Conservation (phyloP, 2,888 invertebrate genomes). For the Macrostomum cliftonense region DNA sequence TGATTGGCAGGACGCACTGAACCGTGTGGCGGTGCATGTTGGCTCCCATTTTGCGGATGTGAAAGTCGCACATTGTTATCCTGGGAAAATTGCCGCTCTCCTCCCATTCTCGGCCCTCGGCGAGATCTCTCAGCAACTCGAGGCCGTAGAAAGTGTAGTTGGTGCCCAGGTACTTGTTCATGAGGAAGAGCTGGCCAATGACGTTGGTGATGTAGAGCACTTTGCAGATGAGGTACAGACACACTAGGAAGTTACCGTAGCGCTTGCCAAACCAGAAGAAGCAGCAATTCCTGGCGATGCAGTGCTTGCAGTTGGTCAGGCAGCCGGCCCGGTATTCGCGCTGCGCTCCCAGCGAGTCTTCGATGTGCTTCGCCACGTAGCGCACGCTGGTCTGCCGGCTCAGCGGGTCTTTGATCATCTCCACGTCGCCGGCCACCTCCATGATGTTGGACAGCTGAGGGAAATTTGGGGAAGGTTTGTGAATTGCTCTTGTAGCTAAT, state of each 20-base stretch:
- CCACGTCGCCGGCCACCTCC: conserved; percentile 37
- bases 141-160: conserved; percentile 28
- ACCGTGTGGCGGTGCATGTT: conserved; percentile 39
- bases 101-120: conserved; percentile 24
- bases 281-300: too few relatives aligned
- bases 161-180: conserved; percentile 30
- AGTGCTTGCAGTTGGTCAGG: conserved; percentile 9
- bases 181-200: conserved; percentile 26
- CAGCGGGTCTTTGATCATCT: conserved; percentile 33
- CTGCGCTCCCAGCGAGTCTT: conserved; percentile 34
- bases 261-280: too few relatives aligned
- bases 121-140: conserved; percentile 24
- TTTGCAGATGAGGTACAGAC: conserved; percentile 28
- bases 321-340: conserved; percentile 36
- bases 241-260: conserved; percentile 4
- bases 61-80: conserved; percentile 35
- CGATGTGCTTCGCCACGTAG: conserved; percentile 39
- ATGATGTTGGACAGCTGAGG: conserved; percentile 36
- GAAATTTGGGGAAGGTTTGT: too few relatives aligned
- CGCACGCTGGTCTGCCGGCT: conserved; percentile 34
- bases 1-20: conserved; percentile 34
- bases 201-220: conserved; percentile 24
- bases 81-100: conserved; percentile 30
- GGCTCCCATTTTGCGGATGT: conserved; percentile 34
- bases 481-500: too few relatives aligned